These are phyloP conservation scores for Loris lydekkerianus DNA, from an alignment of 2,797 vertebrate species.

Conservation along the genomic window DNA sequence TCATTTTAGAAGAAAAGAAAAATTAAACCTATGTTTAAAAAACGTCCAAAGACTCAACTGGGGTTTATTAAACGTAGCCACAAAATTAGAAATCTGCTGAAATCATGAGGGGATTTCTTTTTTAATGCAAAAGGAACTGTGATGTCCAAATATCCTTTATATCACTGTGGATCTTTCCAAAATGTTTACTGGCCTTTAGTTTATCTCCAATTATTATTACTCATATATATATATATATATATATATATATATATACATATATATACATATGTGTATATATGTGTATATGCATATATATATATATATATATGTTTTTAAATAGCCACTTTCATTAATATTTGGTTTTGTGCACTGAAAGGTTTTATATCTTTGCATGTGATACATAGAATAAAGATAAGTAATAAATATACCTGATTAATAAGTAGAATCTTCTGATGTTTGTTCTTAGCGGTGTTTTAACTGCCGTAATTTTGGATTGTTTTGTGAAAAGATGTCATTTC, in stretches of 20 bases:
- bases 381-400: not conserved
- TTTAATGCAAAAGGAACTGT: not conserved
- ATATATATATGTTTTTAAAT: not conserved
- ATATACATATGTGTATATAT: no score
- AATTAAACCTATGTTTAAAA: not conserved
- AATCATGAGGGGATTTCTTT: not conserved
- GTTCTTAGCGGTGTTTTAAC: slow-evolving; percentile 14
- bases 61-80: not conserved
- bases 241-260: not conserved
- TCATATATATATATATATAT: not conserved
- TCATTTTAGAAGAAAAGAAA: slow-evolving; percentile 48
- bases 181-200: slow-evolving; percentile 24
- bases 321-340: slow-evolving; percentile 38
- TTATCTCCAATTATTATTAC: not conserved
- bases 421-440: slow-evolving; percentile 17
- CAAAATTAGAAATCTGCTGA: slow-evolving; percentile 50
- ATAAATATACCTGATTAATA: not conserved
- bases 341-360: not conserved
- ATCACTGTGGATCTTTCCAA: not conserved
- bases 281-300: no score
- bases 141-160: not conserved
- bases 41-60: not conserved
- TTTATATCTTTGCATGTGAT: slow-evolving; percentile 38
- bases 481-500: not conserved
- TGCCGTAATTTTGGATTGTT: not conserved